Conservation (phyloP, 1,140 invertebrate species). For the Rhyzopertha dominica region DNA sequence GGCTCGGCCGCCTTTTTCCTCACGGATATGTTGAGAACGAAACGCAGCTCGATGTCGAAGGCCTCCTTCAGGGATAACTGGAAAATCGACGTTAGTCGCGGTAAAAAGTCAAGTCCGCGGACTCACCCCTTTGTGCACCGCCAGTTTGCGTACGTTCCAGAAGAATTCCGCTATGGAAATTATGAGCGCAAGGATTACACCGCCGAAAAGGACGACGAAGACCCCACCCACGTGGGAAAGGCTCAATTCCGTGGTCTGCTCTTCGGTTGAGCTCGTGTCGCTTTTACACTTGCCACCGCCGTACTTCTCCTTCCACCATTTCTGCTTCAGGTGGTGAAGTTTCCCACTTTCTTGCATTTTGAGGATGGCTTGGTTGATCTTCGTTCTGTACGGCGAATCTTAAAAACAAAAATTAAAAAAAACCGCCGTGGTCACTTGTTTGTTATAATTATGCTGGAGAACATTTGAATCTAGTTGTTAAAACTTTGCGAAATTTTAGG, state of each 20-base stretch:
- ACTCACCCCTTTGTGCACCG: constrained; percentile 66
- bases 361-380: constrained; percentile 65
- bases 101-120: too few relatives aligned
- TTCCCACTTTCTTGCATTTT: constrained; percentile 69
- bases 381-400: constrained; percentile 66
- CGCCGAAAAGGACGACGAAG: constrained; percentile 76
- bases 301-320: constrained; percentile 70
- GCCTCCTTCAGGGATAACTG: constrained; percentile 59
- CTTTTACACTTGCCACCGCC: constrained; percentile 45
- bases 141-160: constrained; percentile 74
- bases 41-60: constrained; percentile 57
- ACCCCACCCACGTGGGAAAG: constrained; percentile 85
- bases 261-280: constrained; percentile 32
- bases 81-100: too few relatives aligned
- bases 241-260: constrained; percentile 56
- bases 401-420: too few relatives aligned
- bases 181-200: constrained; percentile 58
- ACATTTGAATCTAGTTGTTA: too few relatives aligned
- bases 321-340: constrained; percentile 64
- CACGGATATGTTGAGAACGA: constrained; percentile 58
- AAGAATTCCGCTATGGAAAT: constrained; percentile 73
- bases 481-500: too few relatives aligned
- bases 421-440: too few relatives aligned
- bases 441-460: too few relatives aligned
- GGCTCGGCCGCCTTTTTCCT: constrained; percentile 52